Evolutionary conservation across 2,113 vertebrate genomes (phyloP).

Genomic region (Sceloporus tristichus): DNA sequence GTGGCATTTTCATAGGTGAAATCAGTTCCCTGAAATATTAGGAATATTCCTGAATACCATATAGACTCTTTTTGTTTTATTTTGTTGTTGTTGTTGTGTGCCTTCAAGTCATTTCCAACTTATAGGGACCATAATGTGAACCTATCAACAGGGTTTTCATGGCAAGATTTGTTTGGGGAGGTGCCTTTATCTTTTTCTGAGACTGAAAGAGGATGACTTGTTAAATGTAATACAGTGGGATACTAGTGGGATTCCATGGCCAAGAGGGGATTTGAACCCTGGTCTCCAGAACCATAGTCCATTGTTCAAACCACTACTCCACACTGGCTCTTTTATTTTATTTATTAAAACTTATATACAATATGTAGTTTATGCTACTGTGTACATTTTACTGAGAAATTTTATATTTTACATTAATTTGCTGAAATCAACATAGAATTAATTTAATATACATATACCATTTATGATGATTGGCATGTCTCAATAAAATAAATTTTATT

Average conservation of each 20-base stretch:
- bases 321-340: not conserved
- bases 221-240: too few relatives aligned
- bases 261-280: too few relatives aligned
- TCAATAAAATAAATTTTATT: not conserved
- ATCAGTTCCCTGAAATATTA: not conserved
- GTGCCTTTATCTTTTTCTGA: too few relatives aligned
- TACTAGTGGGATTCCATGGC: too few relatives aligned
- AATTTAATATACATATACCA: not conserved
- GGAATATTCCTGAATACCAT: not conserved
- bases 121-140: too few relatives aligned
- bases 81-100: too few relatives aligned
- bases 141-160: too few relatives aligned
- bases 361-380: not conserved
- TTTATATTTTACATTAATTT: not conserved
- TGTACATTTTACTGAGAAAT: not conserved
- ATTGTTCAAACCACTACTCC: too few relatives aligned
- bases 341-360: not conserved
- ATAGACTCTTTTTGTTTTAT: not conserved
- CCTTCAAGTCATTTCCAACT: too few relatives aligned
- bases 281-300: too few relatives aligned
- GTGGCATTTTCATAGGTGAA: not conserved
- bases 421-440: not conserved
- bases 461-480: not conserved
- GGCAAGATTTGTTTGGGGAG: too few relatives aligned
- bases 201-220: too few relatives aligned